Evolutionary conservation across 2,113 vertebrate genomes (phyloP).

Genomic region (Ctenodactylus gundi): DNA sequence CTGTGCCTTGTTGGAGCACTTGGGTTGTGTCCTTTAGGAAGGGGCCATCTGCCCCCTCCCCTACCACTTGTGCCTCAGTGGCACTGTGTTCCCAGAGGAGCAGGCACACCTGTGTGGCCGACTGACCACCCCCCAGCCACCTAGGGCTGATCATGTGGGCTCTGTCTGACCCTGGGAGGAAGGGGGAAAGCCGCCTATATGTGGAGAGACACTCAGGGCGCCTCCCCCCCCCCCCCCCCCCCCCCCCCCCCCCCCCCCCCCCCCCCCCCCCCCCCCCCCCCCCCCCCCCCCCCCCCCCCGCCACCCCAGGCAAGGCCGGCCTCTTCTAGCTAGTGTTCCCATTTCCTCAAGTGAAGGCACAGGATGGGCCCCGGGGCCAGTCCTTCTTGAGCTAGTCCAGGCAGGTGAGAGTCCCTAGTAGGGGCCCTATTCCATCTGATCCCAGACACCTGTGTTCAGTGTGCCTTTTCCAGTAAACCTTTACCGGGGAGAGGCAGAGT

Average conservation of each 20-base stretch:
- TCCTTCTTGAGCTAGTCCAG: neutral
- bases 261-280: no score
- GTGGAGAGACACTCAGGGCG: no score
- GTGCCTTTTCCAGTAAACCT: neutral
- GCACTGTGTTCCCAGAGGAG: no score
- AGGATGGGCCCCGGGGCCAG: neutral
- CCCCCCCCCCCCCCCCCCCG: no score
- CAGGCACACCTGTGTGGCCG: neutral
- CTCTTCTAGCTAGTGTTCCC: neutral
- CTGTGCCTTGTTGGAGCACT: neutral
- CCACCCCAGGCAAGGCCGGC: neutral
- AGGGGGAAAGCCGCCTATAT: neutral
- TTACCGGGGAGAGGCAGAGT: neutral
- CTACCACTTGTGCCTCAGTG: no score
- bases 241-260: no score
- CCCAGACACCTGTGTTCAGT: neutral
- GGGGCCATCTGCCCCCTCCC: no score
- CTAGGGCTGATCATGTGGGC: neutral
- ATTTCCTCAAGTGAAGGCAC: neutral
- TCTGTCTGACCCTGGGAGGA: neutral
- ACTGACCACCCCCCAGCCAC: no score
- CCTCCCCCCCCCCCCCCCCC: no score
- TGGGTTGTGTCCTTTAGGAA: neutral
- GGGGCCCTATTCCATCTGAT: neutral
- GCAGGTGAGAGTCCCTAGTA: neutral